Base-by-base conservation (phyloP, 2,113 vertebrate species). In the Strigops habroptila region DNA sequence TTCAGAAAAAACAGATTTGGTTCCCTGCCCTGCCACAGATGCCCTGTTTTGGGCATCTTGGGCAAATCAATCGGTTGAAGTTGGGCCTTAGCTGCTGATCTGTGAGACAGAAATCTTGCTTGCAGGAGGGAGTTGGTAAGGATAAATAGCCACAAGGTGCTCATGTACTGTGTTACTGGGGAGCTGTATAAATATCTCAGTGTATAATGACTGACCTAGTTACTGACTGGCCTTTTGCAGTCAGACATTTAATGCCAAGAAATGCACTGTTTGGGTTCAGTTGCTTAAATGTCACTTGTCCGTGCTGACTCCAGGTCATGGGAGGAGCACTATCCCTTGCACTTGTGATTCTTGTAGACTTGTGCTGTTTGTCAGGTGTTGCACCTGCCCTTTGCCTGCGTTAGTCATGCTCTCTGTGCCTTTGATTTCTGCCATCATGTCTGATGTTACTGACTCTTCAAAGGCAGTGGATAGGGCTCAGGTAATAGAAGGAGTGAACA, bases 141-240 rank as follows among this genome's bases (percentile, higher is more conserved):
- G 87, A 70, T 75, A 90, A 90, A 85, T 76, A 95, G 68, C 91
- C 75, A 80, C 0, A 8, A 94, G 87, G 53, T 85, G 31, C 53
- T 87, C 78, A 39, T 57, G 68, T 91, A 73, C 89, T 33, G 21
- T 93, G 41, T 75, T 95, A 73, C 82, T 88, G 59, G 44, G 53
- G 49, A 94, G 67, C 67, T 94, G 71, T 91, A 96, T 93, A 95
- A 96, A 95, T 97, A 95, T 95, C 90, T 90, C 82, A 43, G 74
- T 76, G 17, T 91, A 87, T 92, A 80, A 80, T 85, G 67, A 80
- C 90, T 88, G 91, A 93, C 91, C 62, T 69, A 80, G 90, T 82
- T 94, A 85, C 41, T 82, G 89, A 57, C 30, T 85, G 94, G 89
- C 87, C 86, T 96, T 91, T 93, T 88, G 86, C 79, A 88, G 68